Evolutionary conservation across 2,888 invertebrate genomes (phyloP).

Genomic region (Melolontha melolontha): DNA sequence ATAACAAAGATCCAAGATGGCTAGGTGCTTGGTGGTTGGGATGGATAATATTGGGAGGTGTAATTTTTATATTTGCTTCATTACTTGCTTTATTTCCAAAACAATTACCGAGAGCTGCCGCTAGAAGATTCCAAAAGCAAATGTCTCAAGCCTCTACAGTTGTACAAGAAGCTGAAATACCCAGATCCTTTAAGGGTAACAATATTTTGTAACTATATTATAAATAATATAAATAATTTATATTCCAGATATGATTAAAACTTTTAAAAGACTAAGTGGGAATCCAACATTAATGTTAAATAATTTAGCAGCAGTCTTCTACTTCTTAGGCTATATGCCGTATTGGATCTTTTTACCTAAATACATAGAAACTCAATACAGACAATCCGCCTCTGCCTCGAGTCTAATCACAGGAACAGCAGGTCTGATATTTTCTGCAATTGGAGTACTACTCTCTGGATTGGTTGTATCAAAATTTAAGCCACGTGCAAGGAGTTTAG

Average conservation of each 20-base stretch:
- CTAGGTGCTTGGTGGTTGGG: constrained; percentile 88
- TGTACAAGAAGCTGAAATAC: constrained; percentile 56
- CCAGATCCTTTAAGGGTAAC: constrained; percentile 65
- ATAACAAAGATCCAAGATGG: constrained; percentile 79
- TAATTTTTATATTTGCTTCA: constrained; percentile 71
- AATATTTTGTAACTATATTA: constrained; percentile 21
- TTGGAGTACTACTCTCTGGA: constrained; percentile 77
- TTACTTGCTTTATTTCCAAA: constrained; percentile 78
- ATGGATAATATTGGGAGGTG: constrained; percentile 74
- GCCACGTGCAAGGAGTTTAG: constrained; percentile 75
- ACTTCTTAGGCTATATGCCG: constrained; percentile 78
- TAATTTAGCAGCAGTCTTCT: constrained; percentile 79
- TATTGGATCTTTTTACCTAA: constrained; percentile 87
- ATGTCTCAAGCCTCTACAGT: constrained; percentile 46
- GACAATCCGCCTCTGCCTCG: constrained; percentile 80
- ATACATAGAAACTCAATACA: constrained; percentile 85
- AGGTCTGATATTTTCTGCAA: constrained; percentile 76
- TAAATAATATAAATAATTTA: background rate
- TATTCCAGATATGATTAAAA: constrained; percentile 72
- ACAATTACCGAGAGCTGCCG: constrained; percentile 74
- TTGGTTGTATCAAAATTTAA: constrained; percentile 75
- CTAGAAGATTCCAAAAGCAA: constrained; percentile 64
- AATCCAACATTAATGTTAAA: constrained; percentile 80
- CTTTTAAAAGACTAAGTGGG: constrained; percentile 72
- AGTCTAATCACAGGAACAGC: constrained; percentile 81